Evolutionary conservation across 2,888 invertebrate species (phyloP).

Genomic region (Glaucopsyche alexis): DNA sequence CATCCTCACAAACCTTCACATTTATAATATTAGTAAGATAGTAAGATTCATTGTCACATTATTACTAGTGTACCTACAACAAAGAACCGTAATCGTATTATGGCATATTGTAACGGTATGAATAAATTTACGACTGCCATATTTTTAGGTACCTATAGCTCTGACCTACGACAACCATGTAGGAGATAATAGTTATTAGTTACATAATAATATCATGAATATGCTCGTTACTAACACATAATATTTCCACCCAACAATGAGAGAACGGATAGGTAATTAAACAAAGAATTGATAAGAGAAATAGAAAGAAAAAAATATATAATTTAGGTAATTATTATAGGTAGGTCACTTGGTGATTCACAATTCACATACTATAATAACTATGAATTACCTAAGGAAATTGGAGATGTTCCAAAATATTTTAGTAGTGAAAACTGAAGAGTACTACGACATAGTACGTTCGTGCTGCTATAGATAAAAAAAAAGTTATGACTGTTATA

Average conservation of each 20-base stretch:
- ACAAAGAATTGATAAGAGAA: neutral
- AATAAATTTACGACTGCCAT: conserved; percentile 14
- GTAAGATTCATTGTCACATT: neutral
- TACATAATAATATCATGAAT: neutral
- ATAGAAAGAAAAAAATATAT: neutral
- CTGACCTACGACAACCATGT: conserved; percentile 48
- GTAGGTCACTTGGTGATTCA: too few relatives aligned
- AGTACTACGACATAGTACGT: neutral
- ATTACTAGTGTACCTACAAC: neutral
- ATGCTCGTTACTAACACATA: neutral
- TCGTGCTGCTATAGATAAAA: too few relatives aligned
- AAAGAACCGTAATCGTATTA: conserved; percentile 9
- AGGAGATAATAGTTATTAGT: conserved; percentile 33
- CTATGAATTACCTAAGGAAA: neutral
- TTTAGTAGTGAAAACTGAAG: neutral
- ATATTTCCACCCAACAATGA: neutral
- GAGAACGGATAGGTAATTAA: neutral
- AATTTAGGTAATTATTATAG: neutral
- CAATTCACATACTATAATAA: neutral
- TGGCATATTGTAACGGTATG: conserved; percentile 36
- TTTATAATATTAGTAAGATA: too few relatives aligned
- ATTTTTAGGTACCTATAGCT: conserved; percentile 37
- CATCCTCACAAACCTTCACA: too few relatives aligned
- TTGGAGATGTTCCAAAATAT: conserved; percentile 12
- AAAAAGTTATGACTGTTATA: too few relatives aligned